A percentile compares a stretch with the other conserved stretches of the same genome.
These are phyloP conservation scores for Exephanes ischioxanthus DNA, from an alignment of 2,888 invertebrate species.

Conservation along the genomic window DNA sequence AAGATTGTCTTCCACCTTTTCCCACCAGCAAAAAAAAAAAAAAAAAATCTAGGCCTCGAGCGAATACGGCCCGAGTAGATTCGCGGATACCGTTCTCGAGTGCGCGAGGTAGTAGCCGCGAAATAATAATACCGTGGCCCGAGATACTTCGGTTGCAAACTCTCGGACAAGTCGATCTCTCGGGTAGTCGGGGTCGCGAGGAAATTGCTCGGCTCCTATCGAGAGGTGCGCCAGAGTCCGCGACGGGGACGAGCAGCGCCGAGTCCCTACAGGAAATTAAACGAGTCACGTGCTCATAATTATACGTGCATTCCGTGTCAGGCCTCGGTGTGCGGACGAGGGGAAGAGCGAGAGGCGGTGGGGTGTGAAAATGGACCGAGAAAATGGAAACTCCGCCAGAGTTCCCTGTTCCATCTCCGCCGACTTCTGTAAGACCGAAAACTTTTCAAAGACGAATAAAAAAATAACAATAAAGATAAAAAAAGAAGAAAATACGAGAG, in stretches of 20 bases:
- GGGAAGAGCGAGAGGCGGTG: background rate
- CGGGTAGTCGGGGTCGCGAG: conserved; percentile 67
- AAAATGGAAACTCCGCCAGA: conserved; percentile 38
- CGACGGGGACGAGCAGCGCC: conserved; percentile 43
- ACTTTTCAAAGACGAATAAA: conserved; percentile 5
- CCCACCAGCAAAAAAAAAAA: conserved; percentile 9
- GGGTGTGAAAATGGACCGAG: background rate
- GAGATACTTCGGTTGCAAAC: conserved; percentile 15
- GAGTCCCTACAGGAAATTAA: conserved; percentile 81
- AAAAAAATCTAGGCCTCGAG: conserved; percentile 14
- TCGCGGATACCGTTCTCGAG: conserved; percentile 42
- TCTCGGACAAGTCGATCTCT: conserved; percentile 57
- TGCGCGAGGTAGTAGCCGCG: conserved; percentile 31
- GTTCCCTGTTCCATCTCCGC: conserved; percentile 32
- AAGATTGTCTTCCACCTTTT: too few species aligned
- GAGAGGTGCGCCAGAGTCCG: conserved; percentile 51
- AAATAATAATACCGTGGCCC: conserved; percentile 43
- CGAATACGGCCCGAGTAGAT: conserved; percentile 53
- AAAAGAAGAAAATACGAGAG: conserved; percentile 24
- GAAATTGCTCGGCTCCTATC: conserved; percentile 76
- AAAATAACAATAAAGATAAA: conserved; percentile 19
- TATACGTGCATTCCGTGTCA: conserved; percentile 78
- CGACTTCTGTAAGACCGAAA: conserved; percentile 1
- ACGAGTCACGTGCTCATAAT: conserved; percentile 83
- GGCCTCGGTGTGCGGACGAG: background rate